Conservation (phyloP, 2,797 vertebrate species). For the Lepidocolaptes lacrymiger region DNA sequence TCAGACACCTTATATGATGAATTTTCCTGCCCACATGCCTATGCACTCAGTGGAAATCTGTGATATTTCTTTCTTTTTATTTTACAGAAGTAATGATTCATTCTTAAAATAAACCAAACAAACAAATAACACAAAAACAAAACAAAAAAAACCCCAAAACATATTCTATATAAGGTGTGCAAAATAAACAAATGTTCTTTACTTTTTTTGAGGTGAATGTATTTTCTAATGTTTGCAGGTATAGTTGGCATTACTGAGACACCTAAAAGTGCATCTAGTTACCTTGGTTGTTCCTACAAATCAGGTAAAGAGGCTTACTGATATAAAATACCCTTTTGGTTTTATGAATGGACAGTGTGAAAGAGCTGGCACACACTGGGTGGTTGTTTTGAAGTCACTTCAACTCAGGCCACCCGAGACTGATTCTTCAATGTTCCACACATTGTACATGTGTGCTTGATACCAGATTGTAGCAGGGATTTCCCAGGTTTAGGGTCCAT, state of each 20-base stretch:
- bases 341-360: neutral
- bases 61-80: neutral
- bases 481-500: neutral
- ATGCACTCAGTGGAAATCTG: neutral
- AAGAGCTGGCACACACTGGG: neutral
- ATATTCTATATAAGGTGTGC: neutral
- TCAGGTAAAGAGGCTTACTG: neutral
- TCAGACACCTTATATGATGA: constrained; percentile 2
- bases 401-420: neutral
- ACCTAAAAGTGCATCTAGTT: neutral
- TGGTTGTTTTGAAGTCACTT: neutral
- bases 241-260: neutral
- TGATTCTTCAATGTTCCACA: neutral
- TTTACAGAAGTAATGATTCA: neutral
- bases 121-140: neutral
- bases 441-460: neutral
- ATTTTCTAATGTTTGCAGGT: neutral
- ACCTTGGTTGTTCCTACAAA: neutral
- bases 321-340: neutral
- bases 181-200: neutral
- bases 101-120: neutral
- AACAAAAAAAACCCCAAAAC: neutral
- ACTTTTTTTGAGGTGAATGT: neutral
- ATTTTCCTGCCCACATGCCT: neutral
- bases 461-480: neutral